phyloP scores from a whole-genome alignment of 2,888 invertebrate genomes.

The Sycophila texana region DNA sequence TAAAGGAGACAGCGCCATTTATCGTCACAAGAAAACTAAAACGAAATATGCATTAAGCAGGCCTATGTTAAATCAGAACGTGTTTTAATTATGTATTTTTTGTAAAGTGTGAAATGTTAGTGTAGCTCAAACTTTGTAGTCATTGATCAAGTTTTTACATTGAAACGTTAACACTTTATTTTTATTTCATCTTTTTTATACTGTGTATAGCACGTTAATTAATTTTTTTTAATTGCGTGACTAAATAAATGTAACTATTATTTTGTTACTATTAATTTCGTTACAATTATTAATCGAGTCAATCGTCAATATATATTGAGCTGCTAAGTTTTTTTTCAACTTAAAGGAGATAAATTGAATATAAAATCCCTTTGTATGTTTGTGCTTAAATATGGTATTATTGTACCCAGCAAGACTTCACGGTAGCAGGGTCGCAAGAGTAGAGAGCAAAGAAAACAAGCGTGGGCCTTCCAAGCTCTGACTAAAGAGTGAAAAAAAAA shows the following conservation, averaged over 20 bases:
- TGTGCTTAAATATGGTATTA: constrained; percentile 49
- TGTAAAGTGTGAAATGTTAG: constrained; percentile 9
- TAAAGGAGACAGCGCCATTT: constrained; percentile 38
- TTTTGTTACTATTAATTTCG: constrained; percentile 20
- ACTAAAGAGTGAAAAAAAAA: constrained; percentile 51
- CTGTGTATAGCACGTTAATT: constrained; percentile 28
- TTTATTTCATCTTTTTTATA: constrained; percentile 42
- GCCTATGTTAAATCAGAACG: constrained; percentile 43
- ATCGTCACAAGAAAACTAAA: constrained; percentile 48
- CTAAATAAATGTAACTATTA: constrained; percentile 28
- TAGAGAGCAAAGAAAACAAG: constrained; percentile 37
- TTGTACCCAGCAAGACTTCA: constrained; percentile 17
- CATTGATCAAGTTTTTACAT: constrained; percentile 9
- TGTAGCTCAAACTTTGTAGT: constrained; percentile 41
- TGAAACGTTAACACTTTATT: constrained; percentile 21
- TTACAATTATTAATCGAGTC: constrained; percentile 26
- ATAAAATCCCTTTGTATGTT: constrained; percentile 48
- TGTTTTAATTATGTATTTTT: constrained; percentile 49
- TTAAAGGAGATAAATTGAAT: constrained; percentile 23
- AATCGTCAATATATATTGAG: constrained; percentile 35
- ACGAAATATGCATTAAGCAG: constrained; percentile 49
- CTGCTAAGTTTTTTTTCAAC: constrained; percentile 25
- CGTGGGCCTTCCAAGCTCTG: constrained; percentile 53
- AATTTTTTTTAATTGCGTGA: constrained; percentile 36
- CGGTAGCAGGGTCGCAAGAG: constrained; percentile 20